Base-by-base conservation (phyloP, 2,113 vertebrate species). In the Brachionichthys hirsutus region DNA sequence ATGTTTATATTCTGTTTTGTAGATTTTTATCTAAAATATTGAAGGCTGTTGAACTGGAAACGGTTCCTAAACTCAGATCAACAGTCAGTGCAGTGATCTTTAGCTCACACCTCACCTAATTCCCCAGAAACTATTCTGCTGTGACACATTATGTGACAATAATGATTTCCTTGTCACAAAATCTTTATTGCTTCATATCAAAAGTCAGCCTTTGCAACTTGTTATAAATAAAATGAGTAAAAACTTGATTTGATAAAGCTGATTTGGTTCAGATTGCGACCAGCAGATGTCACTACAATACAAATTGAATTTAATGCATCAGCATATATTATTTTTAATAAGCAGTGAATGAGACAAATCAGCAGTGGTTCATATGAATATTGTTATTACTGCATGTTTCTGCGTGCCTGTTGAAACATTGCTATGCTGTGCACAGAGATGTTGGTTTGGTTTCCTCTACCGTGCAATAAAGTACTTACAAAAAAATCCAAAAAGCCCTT, bases 241-340 rank as follows among this genome's bases (percentile, higher is more conserved):
- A 18, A 34, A 36, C 24, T 55, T 30, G 34, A 14, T 11, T 34
- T 36, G 17, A 50, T 43, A 3, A 2, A 24, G 34, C 11, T 47
- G n/a, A 34, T 12, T 46, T 18, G 9, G 35, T 47, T 42, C 9
- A 34, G 14, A 41, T n/a, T 43, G 54, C 52, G 54, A 38, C 85
- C 86, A 87, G 75, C 65, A 88, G 83, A 70, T 79, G 87, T 56
- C 80, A 61, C 68, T 55, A 43, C 34, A 54, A 50, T 1, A 51
- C 62, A 72, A 53, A 48, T 10, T 2, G 4, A 22, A n/a, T 52
- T 44, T 10, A 24, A 36, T 16, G 2, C 17, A 24, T 46, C n/a
- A 24, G 2, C 8, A 10, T 20, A 48, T 9, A n/a, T 16, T 15
- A n/a, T 14, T 35, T 50, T 55, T 24, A 14, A 11, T 10, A 17